Evolutionary conservation across 2,113 vertebrate species (phyloP).

Genomic region (Heterocephalus glaber): DNA sequence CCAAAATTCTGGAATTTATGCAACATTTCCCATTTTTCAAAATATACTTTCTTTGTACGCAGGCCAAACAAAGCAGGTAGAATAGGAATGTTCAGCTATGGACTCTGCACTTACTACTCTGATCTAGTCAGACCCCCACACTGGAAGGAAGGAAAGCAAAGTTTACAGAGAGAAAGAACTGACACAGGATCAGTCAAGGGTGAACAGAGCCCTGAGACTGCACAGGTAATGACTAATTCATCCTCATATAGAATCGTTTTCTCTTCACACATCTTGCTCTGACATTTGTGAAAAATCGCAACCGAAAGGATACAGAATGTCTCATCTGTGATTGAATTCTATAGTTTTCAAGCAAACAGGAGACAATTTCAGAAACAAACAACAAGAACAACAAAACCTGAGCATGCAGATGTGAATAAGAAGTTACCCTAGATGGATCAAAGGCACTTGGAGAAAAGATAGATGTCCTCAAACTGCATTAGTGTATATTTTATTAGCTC

Average conservation of each 20-base stretch:
- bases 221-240: accelerated
- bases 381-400: neutral
- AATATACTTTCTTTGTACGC: neutral
- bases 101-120: neutral
- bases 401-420: constrained; percentile 5
- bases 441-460: constrained; percentile 36
- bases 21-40: neutral
- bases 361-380: neutral
- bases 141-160: neutral
- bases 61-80: neutral
- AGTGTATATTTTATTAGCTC: too few relatives aligned
- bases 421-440: constrained; percentile 34
- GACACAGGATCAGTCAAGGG: neutral
- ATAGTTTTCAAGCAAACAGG: neutral
- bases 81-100: constrained; percentile 11
- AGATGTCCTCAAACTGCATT: neutral
- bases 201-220: neutral
- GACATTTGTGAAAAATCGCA: neutral
- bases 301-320: neutral
- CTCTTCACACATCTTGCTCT: neutral
- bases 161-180: neutral
- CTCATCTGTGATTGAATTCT: neutral
- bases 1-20: neutral
- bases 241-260: neutral
- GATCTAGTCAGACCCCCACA: neutral